A percentile compares a stretch with the other conserved stretches of the same genome.
These are phyloP conservation scores for Cosmia pyralina DNA, from an alignment of 2,888 invertebrate genomes.

Conservation along the genomic window DNA sequence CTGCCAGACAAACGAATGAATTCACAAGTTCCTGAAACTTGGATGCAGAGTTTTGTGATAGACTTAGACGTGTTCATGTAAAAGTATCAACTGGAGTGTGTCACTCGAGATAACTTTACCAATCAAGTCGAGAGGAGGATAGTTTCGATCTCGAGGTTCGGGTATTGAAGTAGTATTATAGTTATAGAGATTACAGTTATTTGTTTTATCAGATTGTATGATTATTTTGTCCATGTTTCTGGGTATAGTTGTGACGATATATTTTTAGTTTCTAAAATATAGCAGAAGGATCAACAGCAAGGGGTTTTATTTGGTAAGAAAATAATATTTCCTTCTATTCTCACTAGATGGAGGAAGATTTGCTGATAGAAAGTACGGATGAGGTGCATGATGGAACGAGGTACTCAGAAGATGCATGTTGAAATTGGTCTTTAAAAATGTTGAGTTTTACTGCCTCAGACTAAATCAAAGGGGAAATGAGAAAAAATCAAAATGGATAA, in stretches of 20 bases:
- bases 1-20: constrained; percentile 87
- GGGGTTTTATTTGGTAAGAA: not conserved
- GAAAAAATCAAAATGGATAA: no score
- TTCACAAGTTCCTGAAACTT: constrained; percentile 85
- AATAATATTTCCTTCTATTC: not conserved
- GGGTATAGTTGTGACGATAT: not conserved
- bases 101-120: constrained; percentile 60
- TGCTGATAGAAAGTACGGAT: no score
- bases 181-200: constrained; percentile 15
- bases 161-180: constrained; percentile 22
- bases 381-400: no score
- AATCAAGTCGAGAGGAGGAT: constrained; percentile 49
- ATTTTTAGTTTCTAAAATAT: not conserved
- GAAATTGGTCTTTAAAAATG: not conserved
- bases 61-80: constrained; percentile 70
- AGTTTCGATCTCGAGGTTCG: constrained; percentile 30
- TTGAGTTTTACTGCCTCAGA: not conserved
- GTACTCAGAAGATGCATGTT: no score
- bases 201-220: constrained; percentile 6
- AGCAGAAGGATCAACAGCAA: not conserved
- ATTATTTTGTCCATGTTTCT: not conserved
- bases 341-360: not conserved
- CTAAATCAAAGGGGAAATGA: no score
- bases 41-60: constrained; percentile 77
- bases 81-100: constrained; percentile 55